Evolutionary conservation across 2,113 vertebrate genomes (phyloP), one percentile per base, ranked within the genome.

Genomic region (Glaucidium brasilianum): DNA sequence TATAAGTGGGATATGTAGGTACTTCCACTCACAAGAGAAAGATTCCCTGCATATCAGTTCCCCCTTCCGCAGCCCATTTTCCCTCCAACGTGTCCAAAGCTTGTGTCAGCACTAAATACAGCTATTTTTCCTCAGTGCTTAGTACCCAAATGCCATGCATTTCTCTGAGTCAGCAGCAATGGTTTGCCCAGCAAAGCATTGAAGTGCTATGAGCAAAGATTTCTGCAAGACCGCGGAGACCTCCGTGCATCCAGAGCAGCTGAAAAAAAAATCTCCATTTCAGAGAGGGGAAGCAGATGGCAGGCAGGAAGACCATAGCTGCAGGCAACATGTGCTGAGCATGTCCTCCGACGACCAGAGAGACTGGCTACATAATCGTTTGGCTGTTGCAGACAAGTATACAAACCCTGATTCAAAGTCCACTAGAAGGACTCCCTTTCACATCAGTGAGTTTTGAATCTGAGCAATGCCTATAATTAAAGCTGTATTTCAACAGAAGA

Each of bases 171-270:
- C 45, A 78, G 41, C 55, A 63, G 27, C 32, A 50, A 21, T 12
- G 26, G 9, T 68, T 64, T 92, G 35, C 35, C 23, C 59, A 55
- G 60, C 9, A 49, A 90, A 82, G 15, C 39, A 75, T 10, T 60
- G 14, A 47, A 62, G 26, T 47, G 47, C 27, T 37, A 3, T 6
- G 5, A 53, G 56, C 30, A 68, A 85, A 64, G 60, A 64, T 55
- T 90, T 66, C 39, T 76, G 29, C 34, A 81, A 83, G 76, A n/a
- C 1, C 0, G 29, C 0, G 0, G 69, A 66, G 49, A 66, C 8
- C 5, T 6, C 29, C 10, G 5, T 52, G 30, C 19, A 32, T 37
- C 22, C 1, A 1, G 53, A 88, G 71, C 21, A 55, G 43, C 14
- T 73, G 79, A 69, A 74, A 85, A 35, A 64, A 39, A 81, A 93